These are phyloP conservation scores for Colaptes auratus DNA, from an alignment of 2,113 vertebrate genomes.

Conservation along the genomic window DNA sequence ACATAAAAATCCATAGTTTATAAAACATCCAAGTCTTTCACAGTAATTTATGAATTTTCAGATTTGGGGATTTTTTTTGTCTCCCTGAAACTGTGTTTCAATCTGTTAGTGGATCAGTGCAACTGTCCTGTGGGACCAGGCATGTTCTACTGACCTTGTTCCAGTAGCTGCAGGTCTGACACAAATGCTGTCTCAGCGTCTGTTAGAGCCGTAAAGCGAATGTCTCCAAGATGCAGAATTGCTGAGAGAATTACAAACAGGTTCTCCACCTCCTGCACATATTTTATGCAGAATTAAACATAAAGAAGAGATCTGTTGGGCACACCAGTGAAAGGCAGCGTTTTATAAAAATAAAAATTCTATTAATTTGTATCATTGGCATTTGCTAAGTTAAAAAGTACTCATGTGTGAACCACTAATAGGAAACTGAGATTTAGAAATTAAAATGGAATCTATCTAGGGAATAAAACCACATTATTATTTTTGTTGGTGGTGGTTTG, in stretches of 20 bases:
- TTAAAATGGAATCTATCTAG: background rate
- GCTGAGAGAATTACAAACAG: slow-evolving; percentile 89
- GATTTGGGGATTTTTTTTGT: background rate
- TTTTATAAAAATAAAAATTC: background rate
- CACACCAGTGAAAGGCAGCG: background rate
- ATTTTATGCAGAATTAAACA: slow-evolving; percentile 29
- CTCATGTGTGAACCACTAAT: background rate
- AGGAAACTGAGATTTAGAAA: background rate
- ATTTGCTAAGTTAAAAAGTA: background rate
- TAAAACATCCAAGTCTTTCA: background rate
- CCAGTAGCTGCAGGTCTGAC: slow-evolving; percentile 91
- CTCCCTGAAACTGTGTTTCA: slow-evolving; percentile 56
- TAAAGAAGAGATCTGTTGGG: background rate
- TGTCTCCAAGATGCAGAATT: slow-evolving; percentile 88
- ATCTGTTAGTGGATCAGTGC: background rate
- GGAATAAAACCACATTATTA: background rate
- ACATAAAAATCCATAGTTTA: background rate
- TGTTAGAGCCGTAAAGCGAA: slow-evolving; percentile 82
- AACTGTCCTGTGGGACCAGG: background rate
- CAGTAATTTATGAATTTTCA: background rate
- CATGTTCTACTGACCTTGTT: slow-evolving; percentile 84
- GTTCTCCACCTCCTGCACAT: slow-evolving; percentile 87
- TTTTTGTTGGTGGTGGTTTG: background rate
- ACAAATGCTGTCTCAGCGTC: slow-evolving; percentile 84
- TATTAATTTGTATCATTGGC: background rate